phyloP scores from a whole-genome alignment of 2,797 vertebrate genomes.

The Pangasius krempfi region DNA sequence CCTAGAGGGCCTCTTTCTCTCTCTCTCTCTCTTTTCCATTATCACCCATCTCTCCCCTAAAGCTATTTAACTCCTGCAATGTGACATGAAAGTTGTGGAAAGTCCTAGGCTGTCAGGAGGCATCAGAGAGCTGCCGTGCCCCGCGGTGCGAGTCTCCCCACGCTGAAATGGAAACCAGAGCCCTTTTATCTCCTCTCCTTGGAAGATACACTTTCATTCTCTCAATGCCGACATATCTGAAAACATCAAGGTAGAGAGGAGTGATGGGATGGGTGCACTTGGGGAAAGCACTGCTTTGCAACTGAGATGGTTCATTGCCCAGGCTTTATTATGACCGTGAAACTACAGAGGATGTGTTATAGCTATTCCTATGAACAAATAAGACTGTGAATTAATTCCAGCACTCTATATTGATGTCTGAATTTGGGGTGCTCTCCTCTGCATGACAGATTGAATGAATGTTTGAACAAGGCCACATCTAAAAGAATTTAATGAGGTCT shows the following conservation, averaged over 20 bases:
- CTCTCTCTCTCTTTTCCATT: conserved; percentile 40
- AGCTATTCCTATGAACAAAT: conserved; percentile 29
- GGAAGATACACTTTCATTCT: conserved; percentile 59
- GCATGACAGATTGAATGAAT: conserved; percentile 46
- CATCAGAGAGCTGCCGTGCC: conserved; percentile 55
- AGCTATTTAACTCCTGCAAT: conserved; percentile 62
- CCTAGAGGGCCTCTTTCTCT: conserved; percentile 26
- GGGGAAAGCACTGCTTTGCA: conserved; percentile 38
- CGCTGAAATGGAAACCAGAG: conserved; percentile 58
- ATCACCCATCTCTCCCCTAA: conserved; percentile 50
- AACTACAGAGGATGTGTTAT: conserved; percentile 35
- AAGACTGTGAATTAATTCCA: conserved; percentile 45
- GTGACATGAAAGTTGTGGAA: conserved; percentile 64
- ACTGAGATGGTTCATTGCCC: conserved; percentile 38
- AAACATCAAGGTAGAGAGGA: conserved; percentile 58
- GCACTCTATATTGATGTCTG: conserved; percentile 36
- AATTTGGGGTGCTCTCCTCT: conserved; percentile 37
- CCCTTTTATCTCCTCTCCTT: conserved; percentile 59
- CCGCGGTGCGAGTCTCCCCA: conserved; percentile 55
- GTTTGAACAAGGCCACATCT: conserved; percentile 43
- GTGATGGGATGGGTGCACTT: conserved; percentile 41
- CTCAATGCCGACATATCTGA: conserved; percentile 54
- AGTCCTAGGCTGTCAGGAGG: conserved; percentile 61
- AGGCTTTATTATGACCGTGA: conserved; percentile 17
- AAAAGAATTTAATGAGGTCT: conserved; percentile 54